Base-by-base conservation (phyloP, 2,113 vertebrate genomes). In the Gasterosteus aculeatus region DNA sequence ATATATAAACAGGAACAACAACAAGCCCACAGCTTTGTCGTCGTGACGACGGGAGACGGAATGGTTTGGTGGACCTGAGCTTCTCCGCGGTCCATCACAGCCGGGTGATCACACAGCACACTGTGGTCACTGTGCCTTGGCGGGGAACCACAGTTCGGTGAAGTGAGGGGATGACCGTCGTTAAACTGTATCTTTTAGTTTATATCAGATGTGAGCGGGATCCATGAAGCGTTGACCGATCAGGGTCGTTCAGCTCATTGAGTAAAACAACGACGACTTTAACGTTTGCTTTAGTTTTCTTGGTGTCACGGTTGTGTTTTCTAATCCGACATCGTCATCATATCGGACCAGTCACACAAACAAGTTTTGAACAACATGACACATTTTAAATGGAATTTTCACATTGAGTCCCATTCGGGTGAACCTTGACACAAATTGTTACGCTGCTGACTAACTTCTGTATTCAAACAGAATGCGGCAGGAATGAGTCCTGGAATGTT, bases 31-130 rank as follows among this genome's bases (percentile, higher is more conserved):
- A 41, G 10, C 58, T 51, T 76, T 54, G 41, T 58, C 46, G 61
- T 42, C 62, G 73, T 18, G 54, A 49, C 18, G 14, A 70, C 19
- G 51, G 82, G 83, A 74, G 78, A 69, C 61, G 33, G 53, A 60
- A 72, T 65, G 18, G 77, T 80, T 87, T 51, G 42, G 78, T 75
- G 67, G 67, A 85, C 59, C 59, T 53, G 65, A 80, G 83, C 77
- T 87, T 39, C 57, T 72, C 77, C 41, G 60, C 75, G 85, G 81
- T 65, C 51, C 66, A 41, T 79, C 71, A 18, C 82, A 83, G 85
- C 75, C 60, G 82, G 71, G 65, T 29, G 72, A 80, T 47, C 18
- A 9, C 70, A 64, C 56, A 78, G 10, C 70, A 64, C 51, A 77
- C 73, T 77, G 41, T 42, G 75, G 62, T 71, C 72, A 69, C 75